These are phyloP conservation scores for Chromoteleia sp. DNA, from an alignment of 2,888 invertebrate genomes.

Conservation along the genomic window DNA sequence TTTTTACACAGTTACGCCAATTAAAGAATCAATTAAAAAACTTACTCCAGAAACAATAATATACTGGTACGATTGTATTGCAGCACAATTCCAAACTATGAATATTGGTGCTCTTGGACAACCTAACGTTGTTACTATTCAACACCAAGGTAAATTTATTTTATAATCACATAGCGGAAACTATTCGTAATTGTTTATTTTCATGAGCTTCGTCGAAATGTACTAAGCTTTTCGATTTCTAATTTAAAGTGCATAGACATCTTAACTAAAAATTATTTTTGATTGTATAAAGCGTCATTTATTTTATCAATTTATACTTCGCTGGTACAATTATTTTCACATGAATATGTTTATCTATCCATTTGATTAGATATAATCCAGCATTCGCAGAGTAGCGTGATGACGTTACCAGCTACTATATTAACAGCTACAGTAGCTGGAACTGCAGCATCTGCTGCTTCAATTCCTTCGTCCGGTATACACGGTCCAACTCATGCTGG, in stretches of 20 bases:
- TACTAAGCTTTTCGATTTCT: too few species aligned
- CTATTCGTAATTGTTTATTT: too few species aligned
- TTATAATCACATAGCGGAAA: too few species aligned
- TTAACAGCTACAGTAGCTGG: conserved; percentile 83
- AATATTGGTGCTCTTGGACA: conserved; percentile 83
- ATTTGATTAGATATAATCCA: conserved; percentile 80
- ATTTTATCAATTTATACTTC: too few species aligned
- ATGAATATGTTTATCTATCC: background rate
- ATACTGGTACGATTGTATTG: conserved; percentile 48
- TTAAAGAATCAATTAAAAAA: too few species aligned
- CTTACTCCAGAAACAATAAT: too few species aligned
- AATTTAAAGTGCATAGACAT: too few species aligned
- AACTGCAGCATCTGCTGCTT: conserved; percentile 78
- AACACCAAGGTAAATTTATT: conserved; percentile 80
- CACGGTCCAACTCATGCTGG: conserved; percentile 83
- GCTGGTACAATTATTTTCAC: background rate
- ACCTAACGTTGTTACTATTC: conserved; percentile 83
- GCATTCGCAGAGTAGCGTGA: conserved; percentile 82
- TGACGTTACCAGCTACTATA: conserved; percentile 82
- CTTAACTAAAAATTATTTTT: too few species aligned
- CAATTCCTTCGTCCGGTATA: conserved; percentile 83
- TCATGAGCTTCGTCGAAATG: too few species aligned
- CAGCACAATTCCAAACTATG: conserved; percentile 84
- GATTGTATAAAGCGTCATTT: too few species aligned
- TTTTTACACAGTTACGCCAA: too few species aligned